Percentiles rank a stretch among this genome's conserved stretches.
phyloP scores from a whole-genome alignment of 2,113 vertebrate genomes.

The Clarias batrachus region DNA sequence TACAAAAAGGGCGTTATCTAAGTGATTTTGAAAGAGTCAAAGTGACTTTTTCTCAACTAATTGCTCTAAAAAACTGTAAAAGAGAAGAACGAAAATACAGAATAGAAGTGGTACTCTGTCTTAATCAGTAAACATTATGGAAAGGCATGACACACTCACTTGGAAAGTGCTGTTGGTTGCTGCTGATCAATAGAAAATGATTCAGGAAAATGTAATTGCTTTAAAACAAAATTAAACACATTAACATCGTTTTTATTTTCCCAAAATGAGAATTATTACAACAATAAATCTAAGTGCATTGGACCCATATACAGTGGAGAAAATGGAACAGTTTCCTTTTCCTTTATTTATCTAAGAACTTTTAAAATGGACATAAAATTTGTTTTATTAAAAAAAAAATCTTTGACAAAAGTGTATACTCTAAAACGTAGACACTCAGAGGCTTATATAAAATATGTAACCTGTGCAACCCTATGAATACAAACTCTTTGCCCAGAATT shows the following conservation, averaged over 20 bases:
- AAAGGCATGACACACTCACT: conserved; percentile 6
- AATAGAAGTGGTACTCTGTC: conserved; percentile 38
- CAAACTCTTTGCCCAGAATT: neutral
- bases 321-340: no score
- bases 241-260: conserved; percentile 35
- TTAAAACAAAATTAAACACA: conserved; percentile 44
- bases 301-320: neutral
- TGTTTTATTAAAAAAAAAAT: neutral
- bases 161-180: conserved; percentile 31
- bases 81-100: conserved; percentile 29
- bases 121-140: conserved; percentile 46
- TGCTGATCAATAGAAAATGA: conserved; percentile 47
- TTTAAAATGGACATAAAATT: neutral
- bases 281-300: neutral
- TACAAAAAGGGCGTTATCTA: conserved; percentile 49
- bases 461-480: neutral
- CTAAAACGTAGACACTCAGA: neutral
- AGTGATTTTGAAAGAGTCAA: conserved; percentile 9
- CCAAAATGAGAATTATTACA: neutral
- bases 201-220: conserved; percentile 32
- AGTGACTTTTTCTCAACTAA: conserved; percentile 10
- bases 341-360: neutral
- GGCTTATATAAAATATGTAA: neutral
- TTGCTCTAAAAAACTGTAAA: conserved; percentile 20
- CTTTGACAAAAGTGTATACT: neutral